These are phyloP conservation scores for Nemapogon koenigi DNA, from an alignment of 2,888 invertebrate species.

Conservation along the genomic window DNA sequence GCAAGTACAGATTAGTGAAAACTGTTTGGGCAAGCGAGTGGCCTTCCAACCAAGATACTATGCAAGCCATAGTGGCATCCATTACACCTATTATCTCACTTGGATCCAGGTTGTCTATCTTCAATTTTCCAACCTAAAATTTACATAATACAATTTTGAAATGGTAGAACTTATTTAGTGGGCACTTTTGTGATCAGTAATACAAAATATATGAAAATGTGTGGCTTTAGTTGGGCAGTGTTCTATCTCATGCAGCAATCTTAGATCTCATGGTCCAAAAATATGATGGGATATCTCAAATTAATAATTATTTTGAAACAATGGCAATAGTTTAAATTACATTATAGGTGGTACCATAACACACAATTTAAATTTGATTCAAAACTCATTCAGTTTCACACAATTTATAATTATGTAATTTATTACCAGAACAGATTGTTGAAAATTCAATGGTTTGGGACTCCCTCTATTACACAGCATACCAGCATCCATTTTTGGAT, in stretches of 20 bases:
- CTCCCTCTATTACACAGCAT: constrained; percentile 92
- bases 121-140: constrained; percentile 75
- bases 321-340: too few species aligned
- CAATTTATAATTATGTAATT: neutral
- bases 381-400: neutral
- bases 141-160: constrained; percentile 1
- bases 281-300: too few species aligned
- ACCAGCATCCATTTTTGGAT: constrained; percentile 99
- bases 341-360: too few species aligned
- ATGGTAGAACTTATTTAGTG: too few species aligned
- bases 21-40: constrained; percentile 96
- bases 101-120: constrained; percentile 76
- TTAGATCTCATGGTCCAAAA: too few species aligned
- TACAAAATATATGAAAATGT: too few species aligned
- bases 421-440: constrained; percentile 80
- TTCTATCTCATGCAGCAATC: too few species aligned
- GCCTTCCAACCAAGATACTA: constrained; percentile 98
- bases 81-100: constrained; percentile 90
- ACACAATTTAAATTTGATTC: neutral
- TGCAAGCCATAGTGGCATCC: constrained; percentile 91
- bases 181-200: too few species aligned
- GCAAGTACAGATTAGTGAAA: constrained; percentile 94
- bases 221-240: too few species aligned
- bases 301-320: too few species aligned
- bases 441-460: constrained; percentile 84